Evolutionary conservation across 2,113 vertebrate genomes (phyloP).

Genomic region (Nicator chloris): DNA sequence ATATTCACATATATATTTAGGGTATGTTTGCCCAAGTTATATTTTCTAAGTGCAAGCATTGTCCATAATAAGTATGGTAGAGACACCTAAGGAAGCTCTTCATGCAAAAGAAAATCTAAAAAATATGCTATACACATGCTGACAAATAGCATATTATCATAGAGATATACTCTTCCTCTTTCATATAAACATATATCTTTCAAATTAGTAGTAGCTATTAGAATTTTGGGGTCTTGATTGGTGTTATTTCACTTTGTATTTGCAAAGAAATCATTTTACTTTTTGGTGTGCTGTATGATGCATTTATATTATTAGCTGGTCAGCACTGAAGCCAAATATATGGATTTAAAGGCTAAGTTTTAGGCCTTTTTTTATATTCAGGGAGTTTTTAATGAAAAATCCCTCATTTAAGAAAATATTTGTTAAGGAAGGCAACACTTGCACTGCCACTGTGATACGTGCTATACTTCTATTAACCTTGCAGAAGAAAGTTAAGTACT

Average conservation of each 20-base stretch:
- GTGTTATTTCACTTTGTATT: background rate
- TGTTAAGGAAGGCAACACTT: background rate
- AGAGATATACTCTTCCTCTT: background rate
- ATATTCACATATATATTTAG: no score
- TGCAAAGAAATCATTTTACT: background rate
- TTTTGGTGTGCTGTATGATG: background rate
- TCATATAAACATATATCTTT: background rate
- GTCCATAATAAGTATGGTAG: background rate
- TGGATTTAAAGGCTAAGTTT: background rate
- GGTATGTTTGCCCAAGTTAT: no score
- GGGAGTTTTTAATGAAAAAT: background rate
- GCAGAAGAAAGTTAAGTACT: background rate
- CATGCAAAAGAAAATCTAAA: background rate
- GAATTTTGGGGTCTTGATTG: background rate
- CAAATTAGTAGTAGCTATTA: background rate
- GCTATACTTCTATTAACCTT: background rate
- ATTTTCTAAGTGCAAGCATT: constrained; percentile 20
- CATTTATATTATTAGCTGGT: background rate
- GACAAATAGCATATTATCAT: background rate
- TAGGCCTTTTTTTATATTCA: background rate
- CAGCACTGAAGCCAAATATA: background rate
- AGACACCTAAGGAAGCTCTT: background rate
- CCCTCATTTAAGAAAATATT: background rate
- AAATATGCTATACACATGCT: background rate
- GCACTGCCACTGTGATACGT: background rate